A percentile compares a stretch with the other conserved stretches of the same genome.
phyloP scores from a whole-genome alignment of 2,888 invertebrate genomes.

The Patella pellucida region DNA sequence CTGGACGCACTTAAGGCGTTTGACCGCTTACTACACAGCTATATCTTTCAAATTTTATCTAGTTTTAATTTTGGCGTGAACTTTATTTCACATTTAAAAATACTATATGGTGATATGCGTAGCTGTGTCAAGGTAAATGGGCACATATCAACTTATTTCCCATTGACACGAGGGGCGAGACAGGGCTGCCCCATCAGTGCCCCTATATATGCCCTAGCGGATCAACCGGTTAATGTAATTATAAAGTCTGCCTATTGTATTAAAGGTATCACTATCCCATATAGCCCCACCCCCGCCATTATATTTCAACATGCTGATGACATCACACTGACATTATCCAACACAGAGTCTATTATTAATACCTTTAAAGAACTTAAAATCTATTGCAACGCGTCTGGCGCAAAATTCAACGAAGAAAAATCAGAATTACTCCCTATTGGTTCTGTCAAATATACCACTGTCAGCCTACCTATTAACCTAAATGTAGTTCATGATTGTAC shows the following conservation, averaged over 20 bases:
- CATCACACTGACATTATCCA: neutral
- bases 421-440: neutral
- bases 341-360: neutral
- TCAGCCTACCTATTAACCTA: neutral
- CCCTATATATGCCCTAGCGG: neutral
- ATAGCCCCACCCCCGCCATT: neutral
- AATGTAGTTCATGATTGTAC: neutral
- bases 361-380: neutral
- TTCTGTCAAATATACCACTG: neutral
- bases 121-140: slow-evolving; percentile 39
- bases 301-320: slow-evolving; percentile 1
- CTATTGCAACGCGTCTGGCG: neutral
- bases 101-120: slow-evolving; percentile 18
- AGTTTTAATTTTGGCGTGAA: slow-evolving; percentile 5
- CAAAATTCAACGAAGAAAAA: neutral
- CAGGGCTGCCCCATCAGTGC: neutral
- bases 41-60: slow-evolving; percentile 28
- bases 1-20: slow-evolving; percentile 48
- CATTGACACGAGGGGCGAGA: neutral
- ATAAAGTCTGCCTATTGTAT: neutral
- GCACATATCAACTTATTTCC: slow-evolving; percentile 1
- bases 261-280: neutral
- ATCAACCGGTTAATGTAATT: neutral
- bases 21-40: slow-evolving; percentile 40
- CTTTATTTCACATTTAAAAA: slow-evolving; percentile 15